Evolutionary conservation across 2,888 invertebrate genomes (phyloP).

Genomic region (Leucozona laternaria): DNA sequence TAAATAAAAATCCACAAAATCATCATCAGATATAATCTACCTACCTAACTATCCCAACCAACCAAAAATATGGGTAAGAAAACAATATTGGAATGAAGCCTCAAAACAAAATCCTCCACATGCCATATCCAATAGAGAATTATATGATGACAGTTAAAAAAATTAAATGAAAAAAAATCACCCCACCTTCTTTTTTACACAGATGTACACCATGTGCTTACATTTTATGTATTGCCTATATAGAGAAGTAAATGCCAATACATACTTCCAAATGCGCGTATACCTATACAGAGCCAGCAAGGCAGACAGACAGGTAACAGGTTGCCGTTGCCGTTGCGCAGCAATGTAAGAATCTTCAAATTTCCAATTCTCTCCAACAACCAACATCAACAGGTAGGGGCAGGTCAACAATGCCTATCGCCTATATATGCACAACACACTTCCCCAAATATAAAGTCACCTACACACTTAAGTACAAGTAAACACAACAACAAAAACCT

Average conservation of each 20-base stretch:
- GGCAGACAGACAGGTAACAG: conserved; percentile 35
- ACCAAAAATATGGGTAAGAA: conserved; percentile 70
- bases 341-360: not conserved
- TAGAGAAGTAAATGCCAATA: conserved; percentile 15
- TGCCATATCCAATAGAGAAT: conserved; percentile 61
- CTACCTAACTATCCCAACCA: conserved; percentile 50
- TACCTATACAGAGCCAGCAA: not conserved
- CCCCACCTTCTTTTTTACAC: conserved; percentile 47
- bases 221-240: not conserved
- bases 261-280: not conserved
- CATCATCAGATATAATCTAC: conserved; percentile 9
- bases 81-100: conserved; percentile 46
- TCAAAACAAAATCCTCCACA: conserved; percentile 34
- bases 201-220: conserved; percentile 18
- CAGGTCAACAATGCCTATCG: conserved; percentile 49
- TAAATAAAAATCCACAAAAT: conserved; percentile 12
- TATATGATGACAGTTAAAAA: conserved; percentile 20
- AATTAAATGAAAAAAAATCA: conserved; percentile 12
- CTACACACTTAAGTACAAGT: not conserved
- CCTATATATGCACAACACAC: not conserved
- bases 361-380: not conserved
- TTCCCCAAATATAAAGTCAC: not conserved
- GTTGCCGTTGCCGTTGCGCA: conserved; percentile 49
- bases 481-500: not conserved
- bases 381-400: conserved; percentile 62